Evolutionary conservation across 1,140 invertebrate species (phyloP), one percentile per base, ranked within the genome.

Genomic region (Eumaeus atala): DNA sequence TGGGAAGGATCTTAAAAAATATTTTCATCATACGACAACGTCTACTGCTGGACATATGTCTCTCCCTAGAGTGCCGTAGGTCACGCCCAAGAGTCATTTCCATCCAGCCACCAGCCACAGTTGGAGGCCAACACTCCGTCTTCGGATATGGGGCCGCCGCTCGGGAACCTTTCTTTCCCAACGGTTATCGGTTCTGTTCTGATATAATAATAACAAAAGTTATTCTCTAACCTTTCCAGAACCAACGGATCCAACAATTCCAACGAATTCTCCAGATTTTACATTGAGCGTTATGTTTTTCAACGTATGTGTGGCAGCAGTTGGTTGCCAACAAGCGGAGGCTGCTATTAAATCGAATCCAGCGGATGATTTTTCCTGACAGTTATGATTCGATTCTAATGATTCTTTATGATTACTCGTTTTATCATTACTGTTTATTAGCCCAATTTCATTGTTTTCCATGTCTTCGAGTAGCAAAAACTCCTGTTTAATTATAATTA

Each of bases 181-280:
- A n/a, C n/a, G n/a, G n/a, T n/a, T n/a, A n/a, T n/a, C n/a, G n/a
- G n/a, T n/a, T n/a, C 21, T 28, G 21, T 2, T 28, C 21, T 3
- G 2, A 2, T 3, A 47, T 0, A 1, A 21, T 47, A 1, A 21
- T 16, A 5, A 0, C 6, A 47, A 18, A 12, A 42, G 7, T n/a
- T 16, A 12, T n/a, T 7, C 34, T 14, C 28, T 63, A 82, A 93
- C 92, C 89, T 95, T 96, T 66, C 95, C 95, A 52, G 92, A 87
- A 28, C 94, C 94, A 17, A 96, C 94, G 37, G 92, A 86, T 40
- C 95, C 95, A 37, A 95, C 91, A 5, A 96, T 77, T 9, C 92
- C 92, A 49, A 92, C 77, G 37, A 95, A 88, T 73, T 94, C 89
- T 7, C 93, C 92, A 6, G 89, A 80, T 58, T 86, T 76, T 1